Percentiles rank a stretch among this genome's conserved stretches.
phyloP scores from a whole-genome alignment of 2,113 vertebrate genomes.

The Thryonomys swinderianus region DNA sequence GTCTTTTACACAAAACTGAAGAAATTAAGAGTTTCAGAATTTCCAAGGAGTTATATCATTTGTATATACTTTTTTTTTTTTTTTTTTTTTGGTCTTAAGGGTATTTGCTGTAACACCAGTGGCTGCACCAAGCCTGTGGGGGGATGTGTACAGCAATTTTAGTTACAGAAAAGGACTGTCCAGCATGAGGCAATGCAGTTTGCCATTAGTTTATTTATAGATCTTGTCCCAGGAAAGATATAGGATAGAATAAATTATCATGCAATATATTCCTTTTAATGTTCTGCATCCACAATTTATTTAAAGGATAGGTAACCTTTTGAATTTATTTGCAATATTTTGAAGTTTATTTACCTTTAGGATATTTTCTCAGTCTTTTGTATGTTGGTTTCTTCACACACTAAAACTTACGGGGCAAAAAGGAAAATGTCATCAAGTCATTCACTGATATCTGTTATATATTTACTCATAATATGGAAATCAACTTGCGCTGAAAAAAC shows the following conservation, averaged over 20 bases:
- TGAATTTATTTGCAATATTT: background rate
- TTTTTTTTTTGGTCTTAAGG: background rate
- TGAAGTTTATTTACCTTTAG: background rate
- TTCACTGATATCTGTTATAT: background rate
- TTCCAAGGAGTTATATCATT: constrained; percentile 34
- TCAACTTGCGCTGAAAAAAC: background rate
- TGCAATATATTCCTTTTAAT: background rate
- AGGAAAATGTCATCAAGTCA: background rate
- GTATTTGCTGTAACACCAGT: constrained; percentile 55
- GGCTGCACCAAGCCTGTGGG: background rate
- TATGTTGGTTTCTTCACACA: background rate
- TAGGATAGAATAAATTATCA: background rate
- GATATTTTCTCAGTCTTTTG: background rate
- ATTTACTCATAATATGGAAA: constrained; percentile 35
- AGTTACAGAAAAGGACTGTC: background rate
- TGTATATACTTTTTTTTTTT: constrained; percentile 29
- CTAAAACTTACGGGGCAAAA: background rate
- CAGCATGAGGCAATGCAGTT: background rate
- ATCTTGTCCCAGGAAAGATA: background rate
- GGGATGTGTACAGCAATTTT: background rate
- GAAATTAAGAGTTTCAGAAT: constrained; percentile 67
- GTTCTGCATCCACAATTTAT: background rate
- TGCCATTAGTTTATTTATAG: background rate
- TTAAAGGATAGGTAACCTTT: constrained; percentile 37
- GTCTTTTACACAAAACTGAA: constrained; percentile 58